Evolutionary conservation across 2,113 vertebrate genomes (phyloP), one percentile per base, ranked within the genome.

Genomic region (Corythaeola cristata): DNA sequence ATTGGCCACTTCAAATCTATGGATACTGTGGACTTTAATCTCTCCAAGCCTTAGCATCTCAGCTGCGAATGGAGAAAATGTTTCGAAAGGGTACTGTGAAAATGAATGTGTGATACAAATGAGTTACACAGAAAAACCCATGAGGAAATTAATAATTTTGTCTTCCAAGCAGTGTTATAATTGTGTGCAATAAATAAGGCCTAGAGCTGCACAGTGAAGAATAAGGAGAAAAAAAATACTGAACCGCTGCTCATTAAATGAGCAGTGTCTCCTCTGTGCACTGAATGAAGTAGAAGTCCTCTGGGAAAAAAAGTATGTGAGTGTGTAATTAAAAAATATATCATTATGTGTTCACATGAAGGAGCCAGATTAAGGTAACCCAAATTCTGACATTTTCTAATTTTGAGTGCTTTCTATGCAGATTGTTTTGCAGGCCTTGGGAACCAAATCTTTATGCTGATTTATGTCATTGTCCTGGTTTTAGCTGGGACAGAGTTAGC

Each of bases 71-170:
- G 60, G 37, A 90, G 28, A 56, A 90, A 92, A 52, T 63, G 10
- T 84, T 95, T 95, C 0, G 1, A 95, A 96, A 96, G 47, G 24
- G 37, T 90, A n/a, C 41, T 74, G n/a, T 80, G 86, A 86, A 96
- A 96, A 93, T 74, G 20, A 84, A 84, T 92, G 72, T 11, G 26
- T 74, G 82, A 59, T 52, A 86, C 52, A 90, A 59, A 96, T 74
- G 86, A 95, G 59, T 87, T 96, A 92, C 37, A 77, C 50, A 49
- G 89, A 84, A 84, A 92, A 96, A 5, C 55, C 68, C 55, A 81
- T 55, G 56, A 92, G 49, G 52, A 92, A 96, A 95, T 95, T 83
- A 95, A 95, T 97, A 93, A 89, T 89, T 84, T 68, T 97, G 33
- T 92, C 89, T 96, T 96, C 64, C 4, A 26, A 74, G 83, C n/a